Conservation (phyloP, 1,140 invertebrate genomes). For the Trichomalopsis sarcophagae region DNA sequence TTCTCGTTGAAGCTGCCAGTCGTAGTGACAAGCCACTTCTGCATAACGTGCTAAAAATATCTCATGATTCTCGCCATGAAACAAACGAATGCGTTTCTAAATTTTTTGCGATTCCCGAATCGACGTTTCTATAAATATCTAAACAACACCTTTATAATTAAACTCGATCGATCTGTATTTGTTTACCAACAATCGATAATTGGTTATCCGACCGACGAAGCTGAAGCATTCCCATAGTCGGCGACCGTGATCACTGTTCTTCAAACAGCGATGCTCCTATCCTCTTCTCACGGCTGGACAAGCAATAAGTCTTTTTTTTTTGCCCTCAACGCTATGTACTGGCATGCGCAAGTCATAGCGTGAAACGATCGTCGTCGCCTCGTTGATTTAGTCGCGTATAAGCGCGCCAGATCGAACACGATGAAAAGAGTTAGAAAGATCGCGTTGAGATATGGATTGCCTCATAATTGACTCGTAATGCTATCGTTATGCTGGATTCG, state of each 20-base stretch:
- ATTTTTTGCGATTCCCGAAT: no score
- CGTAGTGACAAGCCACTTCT: background rate
- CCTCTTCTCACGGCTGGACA: background rate
- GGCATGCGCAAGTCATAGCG: background rate
- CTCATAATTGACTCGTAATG: no score
- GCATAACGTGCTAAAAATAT: background rate
- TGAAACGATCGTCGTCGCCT: background rate
- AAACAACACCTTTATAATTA: background rate
- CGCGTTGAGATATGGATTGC: no score
- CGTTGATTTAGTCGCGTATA: background rate
- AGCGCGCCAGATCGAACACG: background rate
- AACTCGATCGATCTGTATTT: background rate
- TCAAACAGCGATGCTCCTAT: background rate
- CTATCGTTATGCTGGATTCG: background rate
- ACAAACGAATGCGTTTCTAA: no score
- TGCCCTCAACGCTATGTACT: background rate
- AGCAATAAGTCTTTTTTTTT: background rate
- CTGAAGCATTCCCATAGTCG: background rate
- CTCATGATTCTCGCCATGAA: background rate
- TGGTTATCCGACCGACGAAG: background rate
- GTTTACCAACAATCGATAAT: no score
- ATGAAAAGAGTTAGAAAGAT: background rate
- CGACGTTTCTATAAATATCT: no score
- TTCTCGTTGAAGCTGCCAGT: constrained; percentile 11
- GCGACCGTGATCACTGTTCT: background rate